phyloP scores from a whole-genome alignment of 2,113 vertebrate species.

The Syngnathoides biaculeatus region DNA sequence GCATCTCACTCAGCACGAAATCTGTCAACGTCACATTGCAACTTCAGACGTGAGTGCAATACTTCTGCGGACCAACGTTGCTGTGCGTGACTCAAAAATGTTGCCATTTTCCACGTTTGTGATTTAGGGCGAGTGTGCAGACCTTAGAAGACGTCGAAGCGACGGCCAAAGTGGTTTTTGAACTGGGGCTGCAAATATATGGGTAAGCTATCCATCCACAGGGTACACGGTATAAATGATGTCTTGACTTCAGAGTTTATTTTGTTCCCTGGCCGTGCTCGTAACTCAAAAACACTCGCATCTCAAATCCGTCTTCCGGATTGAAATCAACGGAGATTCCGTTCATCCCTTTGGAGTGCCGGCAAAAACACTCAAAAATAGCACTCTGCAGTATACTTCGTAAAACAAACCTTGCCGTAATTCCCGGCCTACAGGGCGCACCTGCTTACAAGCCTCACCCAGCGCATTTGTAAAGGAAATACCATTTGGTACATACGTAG shows the following conservation, averaged over 20 bases:
- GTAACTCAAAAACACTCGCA: background rate
- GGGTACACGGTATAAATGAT: background rate
- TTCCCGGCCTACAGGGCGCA: too few relatives aligned
- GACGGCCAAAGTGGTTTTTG: constrained; percentile 84
- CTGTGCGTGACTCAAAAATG: background rate
- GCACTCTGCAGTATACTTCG: too few relatives aligned
- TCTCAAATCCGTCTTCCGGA: background rate
- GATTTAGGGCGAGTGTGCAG: constrained; percentile 85
- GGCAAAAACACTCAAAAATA: too few relatives aligned
- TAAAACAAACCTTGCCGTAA: too few relatives aligned
- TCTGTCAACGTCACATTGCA: constrained; percentile 79
- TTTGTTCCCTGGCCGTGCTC: too few relatives aligned
- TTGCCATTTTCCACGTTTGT: constrained; percentile 5
- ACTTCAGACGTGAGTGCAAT: constrained; percentile 80
- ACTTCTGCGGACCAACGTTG: background rate
- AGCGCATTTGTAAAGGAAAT: too few relatives aligned
- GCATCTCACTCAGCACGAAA: constrained; percentile 80
- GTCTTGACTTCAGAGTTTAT: too few relatives aligned
- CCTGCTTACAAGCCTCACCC: too few relatives aligned
- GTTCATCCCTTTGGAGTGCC: background rate
- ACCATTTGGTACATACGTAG: too few relatives aligned
- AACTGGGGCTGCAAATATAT: constrained; percentile 81
- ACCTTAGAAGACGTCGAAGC: constrained; percentile 74
- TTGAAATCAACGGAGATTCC: background rate
- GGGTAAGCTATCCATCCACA: constrained; percentile 70